These are phyloP conservation scores for Solenopsis fugax DNA, from an alignment of 1,140 invertebrate genomes.

Conservation along the genomic window DNA sequence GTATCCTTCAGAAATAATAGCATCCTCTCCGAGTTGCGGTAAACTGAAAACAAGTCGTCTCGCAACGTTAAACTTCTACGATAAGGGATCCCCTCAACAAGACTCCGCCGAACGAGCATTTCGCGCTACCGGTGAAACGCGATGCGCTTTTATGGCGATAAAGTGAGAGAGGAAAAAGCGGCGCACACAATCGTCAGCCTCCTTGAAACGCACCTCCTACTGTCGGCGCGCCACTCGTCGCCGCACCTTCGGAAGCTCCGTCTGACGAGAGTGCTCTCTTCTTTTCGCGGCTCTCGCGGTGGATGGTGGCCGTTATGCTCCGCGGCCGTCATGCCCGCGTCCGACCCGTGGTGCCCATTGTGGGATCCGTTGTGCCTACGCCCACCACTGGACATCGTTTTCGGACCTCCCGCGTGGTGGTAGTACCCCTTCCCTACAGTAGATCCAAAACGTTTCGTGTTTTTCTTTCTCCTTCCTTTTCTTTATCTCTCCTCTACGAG, in stretches of 20 bases:
- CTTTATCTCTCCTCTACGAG: background rate
- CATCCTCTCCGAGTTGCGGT: background rate
- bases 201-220: constrained; percentile 85
- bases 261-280: constrained; percentile 85
- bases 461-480: constrained; percentile 9
- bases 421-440: constrained; percentile 85
- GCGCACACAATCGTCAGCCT: constrained; percentile 45
- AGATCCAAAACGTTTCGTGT: constrained; percentile 82
- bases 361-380: constrained; percentile 79
- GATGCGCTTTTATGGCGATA: background rate
- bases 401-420: constrained; percentile 79
- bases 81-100: background rate
- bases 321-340: constrained; percentile 87
- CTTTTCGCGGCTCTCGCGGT: constrained; percentile 87
- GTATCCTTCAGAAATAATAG: background rate
- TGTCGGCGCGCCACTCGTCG: constrained; percentile 86
- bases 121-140: too few relatives aligned
- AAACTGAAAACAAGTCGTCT: background rate
- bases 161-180: constrained; percentile 25
- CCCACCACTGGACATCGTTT: constrained; percentile 79
- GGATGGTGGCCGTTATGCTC: constrained; percentile 88
- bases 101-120: background rate
- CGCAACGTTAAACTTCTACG: background rate
- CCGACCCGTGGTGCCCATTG: constrained; percentile 85
- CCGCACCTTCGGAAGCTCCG: constrained; percentile 85